These are phyloP conservation scores for Phaedon cochleariae DNA, from an alignment of 2,888 invertebrate genomes.

Conservation along the genomic window DNA sequence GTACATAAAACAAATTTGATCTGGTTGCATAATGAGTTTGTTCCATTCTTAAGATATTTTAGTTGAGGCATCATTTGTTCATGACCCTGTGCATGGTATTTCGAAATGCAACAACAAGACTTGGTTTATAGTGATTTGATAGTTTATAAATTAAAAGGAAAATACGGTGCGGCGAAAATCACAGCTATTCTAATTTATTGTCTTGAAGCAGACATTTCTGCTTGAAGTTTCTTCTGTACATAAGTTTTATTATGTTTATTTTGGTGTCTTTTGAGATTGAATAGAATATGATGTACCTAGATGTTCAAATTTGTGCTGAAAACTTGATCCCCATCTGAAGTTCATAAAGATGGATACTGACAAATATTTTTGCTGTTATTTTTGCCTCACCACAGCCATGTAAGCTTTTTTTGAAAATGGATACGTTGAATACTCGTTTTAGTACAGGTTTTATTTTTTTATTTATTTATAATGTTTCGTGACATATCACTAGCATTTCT, in stretches of 20 bases:
- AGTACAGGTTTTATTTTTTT: constrained; percentile 38
- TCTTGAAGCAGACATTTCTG: neutral
- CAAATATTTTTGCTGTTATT: constrained; percentile 31
- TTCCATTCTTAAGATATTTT: no score
- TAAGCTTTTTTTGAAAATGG: constrained; percentile 33
- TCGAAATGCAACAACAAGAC: constrained; percentile 51
- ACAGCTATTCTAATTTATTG: constrained; percentile 16
- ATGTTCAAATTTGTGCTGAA: neutral
- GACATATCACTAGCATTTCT: constrained; percentile 41
- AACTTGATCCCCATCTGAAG: no score
- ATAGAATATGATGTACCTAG: neutral
- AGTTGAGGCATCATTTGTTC: neutral
- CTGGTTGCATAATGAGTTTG: no score
- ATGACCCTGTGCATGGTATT: constrained; percentile 41
- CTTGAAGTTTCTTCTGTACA: no score
- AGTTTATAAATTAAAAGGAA: constrained; percentile 28
- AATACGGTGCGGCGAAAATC: constrained; percentile 26
- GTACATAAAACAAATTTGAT: no score
- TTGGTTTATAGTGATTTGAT: constrained; percentile 49
- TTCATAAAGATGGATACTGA: no score
- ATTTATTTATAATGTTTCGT: constrained; percentile 39
- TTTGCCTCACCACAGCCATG: constrained; percentile 29
- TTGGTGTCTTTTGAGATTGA: neutral
- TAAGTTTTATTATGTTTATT: no score
- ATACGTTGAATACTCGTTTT: constrained; percentile 41